Conservation (phyloP, 1,140 invertebrate species). For the Chrysomallon squamiferum region DNA sequence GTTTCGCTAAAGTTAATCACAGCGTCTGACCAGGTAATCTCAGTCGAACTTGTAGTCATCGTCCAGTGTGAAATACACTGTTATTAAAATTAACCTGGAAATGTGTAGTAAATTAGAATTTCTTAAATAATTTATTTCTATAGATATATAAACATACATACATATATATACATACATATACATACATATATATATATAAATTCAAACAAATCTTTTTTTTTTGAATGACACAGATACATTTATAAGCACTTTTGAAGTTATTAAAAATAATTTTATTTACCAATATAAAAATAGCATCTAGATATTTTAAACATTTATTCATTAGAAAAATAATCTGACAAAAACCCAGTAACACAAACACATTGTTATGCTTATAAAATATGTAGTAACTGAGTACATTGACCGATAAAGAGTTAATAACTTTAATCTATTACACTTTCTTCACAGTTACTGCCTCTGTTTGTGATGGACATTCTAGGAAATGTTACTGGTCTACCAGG, state of each 20-base stretch:
- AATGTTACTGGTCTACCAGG: conserved; percentile 78
- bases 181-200: conserved; percentile 1
- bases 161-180: too few species aligned
- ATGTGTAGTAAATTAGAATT: neutral
- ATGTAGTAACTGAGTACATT: neutral
- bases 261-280: too few species aligned
- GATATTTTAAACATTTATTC: too few species aligned
- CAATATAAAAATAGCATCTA: too few species aligned
- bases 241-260: too few species aligned
- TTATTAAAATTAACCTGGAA: neutral
- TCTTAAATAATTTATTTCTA: too few species aligned
- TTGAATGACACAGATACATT: too few species aligned
- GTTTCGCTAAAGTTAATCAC: conserved; percentile 67
- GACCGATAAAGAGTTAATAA: neutral
- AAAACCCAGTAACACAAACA: neutral
- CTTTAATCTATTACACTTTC: neutral
- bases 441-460: conserved; percentile 84
- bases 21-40: conserved; percentile 59
- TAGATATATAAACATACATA: too few species aligned
- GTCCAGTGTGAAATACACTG: too few species aligned
- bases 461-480: conserved; percentile 81
- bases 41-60: too few species aligned
- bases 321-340: neutral
- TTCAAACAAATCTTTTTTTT: too few species aligned
- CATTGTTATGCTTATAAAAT: neutral